A percentile compares a stretch with the other conserved stretches of the same genome.
phyloP scores from a whole-genome alignment of 2,797 vertebrate genomes.

The Chromis chromis region DNA sequence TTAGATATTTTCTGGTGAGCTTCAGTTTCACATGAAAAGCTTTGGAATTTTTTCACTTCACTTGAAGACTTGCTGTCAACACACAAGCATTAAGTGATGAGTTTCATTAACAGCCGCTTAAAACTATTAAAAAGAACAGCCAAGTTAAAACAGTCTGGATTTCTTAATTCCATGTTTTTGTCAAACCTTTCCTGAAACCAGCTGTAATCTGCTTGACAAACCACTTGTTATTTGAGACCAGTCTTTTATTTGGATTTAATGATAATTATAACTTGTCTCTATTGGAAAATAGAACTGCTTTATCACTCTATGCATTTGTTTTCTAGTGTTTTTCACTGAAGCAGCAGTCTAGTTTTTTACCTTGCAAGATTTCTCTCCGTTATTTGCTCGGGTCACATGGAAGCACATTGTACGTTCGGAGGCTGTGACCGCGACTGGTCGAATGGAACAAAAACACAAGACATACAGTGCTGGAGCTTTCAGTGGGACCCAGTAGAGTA shows the following conservation, averaged over 20 bases:
- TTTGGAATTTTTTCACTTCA: neutral
- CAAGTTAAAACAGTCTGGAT: neutral
- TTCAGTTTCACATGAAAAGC: neutral
- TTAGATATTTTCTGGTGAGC: neutral
- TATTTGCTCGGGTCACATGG: constrained; percentile 8
- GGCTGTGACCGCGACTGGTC: neutral
- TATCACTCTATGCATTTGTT: too few species aligned
- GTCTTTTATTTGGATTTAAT: neutral
- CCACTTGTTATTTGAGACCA: neutral
- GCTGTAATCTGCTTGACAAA: neutral
- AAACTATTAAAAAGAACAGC: neutral
- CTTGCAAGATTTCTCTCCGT: neutral
- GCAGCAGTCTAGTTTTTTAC: neutral
- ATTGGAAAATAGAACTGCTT: too few species aligned
- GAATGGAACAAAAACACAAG: neutral
- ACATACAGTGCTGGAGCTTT: constrained; percentile 8
- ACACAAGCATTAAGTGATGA: neutral
- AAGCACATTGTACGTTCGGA: neutral
- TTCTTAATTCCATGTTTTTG: neutral
- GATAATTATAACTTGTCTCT: neutral
- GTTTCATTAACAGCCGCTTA: neutral
- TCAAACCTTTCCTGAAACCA: neutral
- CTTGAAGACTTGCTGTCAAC: neutral
- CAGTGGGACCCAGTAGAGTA: constrained; percentile 6
- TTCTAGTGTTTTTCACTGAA: neutral